Percentiles rank a stretch among this genome's conserved stretches.
Evolutionary conservation across 2,797 vertebrate species (phyloP).

Genomic region (Coilia nasus): DNA sequence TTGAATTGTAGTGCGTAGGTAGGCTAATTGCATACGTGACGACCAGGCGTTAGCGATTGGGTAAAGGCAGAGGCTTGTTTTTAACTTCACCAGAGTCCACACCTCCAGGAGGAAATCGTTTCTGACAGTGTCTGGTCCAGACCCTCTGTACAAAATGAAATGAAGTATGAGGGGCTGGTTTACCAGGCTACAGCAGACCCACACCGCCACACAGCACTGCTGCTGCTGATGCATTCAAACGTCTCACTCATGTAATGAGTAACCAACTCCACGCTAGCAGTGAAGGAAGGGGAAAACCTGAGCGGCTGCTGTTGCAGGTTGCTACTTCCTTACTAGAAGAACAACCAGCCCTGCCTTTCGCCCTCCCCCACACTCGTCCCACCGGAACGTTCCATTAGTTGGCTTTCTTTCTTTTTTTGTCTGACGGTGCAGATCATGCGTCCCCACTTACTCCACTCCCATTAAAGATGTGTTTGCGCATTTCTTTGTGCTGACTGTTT

Average conservation of each 20-base stretch:
- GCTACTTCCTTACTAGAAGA: background rate
- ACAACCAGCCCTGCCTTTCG: background rate
- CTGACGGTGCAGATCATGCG: background rate
- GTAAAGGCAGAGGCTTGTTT: too few species aligned
- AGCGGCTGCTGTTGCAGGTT: background rate
- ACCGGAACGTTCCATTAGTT: background rate
- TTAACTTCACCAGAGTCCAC: too few species aligned
- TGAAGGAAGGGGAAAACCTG: background rate
- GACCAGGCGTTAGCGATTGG: too few species aligned
- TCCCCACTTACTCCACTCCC: background rate
- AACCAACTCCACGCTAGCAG: background rate
- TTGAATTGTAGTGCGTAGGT: too few species aligned
- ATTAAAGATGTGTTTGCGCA: background rate
- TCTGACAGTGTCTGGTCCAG: too few species aligned
- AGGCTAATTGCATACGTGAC: too few species aligned
- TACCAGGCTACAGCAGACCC: background rate
- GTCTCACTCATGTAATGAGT: conserved; percentile 9
- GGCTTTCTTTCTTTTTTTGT: background rate
- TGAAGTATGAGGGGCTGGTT: too few species aligned
- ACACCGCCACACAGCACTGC: background rate
- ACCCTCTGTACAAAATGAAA: too few species aligned
- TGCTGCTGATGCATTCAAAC: background rate
- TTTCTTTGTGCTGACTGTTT: background rate
- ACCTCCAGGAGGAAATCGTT: too few species aligned
- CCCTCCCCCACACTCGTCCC: background rate